Conservation (phyloP, 2,888 invertebrate genomes). For the Merodon equestris region DNA sequence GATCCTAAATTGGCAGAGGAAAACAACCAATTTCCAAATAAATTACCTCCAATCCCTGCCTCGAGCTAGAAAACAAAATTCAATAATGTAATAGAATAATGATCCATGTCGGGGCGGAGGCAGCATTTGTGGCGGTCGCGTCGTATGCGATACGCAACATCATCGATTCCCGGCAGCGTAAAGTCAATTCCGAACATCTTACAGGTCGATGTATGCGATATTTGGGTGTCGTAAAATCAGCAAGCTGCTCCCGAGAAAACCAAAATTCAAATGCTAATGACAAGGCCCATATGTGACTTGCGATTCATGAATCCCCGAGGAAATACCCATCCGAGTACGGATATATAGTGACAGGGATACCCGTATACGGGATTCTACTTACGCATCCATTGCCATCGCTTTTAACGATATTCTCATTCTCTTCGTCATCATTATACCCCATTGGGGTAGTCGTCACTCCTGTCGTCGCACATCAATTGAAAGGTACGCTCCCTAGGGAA, state of each 20-base stretch:
- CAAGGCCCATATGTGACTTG: slow-evolving; percentile 65
- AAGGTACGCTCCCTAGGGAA: slow-evolving; percentile 62
- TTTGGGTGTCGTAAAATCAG: slow-evolving; percentile 60
- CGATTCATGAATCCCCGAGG: slow-evolving; percentile 45
- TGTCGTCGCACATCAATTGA: slow-evolving; percentile 64
- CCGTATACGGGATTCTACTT: background rate
- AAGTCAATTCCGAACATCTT: slow-evolving; percentile 61
- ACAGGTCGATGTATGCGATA: slow-evolving; percentile 56
- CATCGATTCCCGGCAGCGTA: slow-evolving; percentile 60
- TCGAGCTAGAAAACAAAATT: slow-evolving; percentile 62
- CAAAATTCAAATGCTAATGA: slow-evolving; percentile 69
- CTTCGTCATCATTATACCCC: background rate
- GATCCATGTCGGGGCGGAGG: slow-evolving; percentile 55
- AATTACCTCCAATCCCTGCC: slow-evolving; percentile 64
- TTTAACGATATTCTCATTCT: slow-evolving; percentile 9
- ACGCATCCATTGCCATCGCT: background rate
- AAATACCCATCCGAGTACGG: background rate
- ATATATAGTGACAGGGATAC: background rate
- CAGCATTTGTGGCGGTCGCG: background rate
- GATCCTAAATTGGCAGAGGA: slow-evolving; percentile 62
- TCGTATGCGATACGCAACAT: slow-evolving; percentile 51
- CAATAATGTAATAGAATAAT: slow-evolving; percentile 69
- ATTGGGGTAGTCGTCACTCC: slow-evolving; percentile 69
- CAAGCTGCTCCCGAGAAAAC: slow-evolving; percentile 61
- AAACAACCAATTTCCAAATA: slow-evolving; percentile 68